Evolutionary conservation across 2,797 vertebrate genomes (phyloP), one percentile per base, ranked within the genome.

Genomic region (Florisuga fusca): DNA sequence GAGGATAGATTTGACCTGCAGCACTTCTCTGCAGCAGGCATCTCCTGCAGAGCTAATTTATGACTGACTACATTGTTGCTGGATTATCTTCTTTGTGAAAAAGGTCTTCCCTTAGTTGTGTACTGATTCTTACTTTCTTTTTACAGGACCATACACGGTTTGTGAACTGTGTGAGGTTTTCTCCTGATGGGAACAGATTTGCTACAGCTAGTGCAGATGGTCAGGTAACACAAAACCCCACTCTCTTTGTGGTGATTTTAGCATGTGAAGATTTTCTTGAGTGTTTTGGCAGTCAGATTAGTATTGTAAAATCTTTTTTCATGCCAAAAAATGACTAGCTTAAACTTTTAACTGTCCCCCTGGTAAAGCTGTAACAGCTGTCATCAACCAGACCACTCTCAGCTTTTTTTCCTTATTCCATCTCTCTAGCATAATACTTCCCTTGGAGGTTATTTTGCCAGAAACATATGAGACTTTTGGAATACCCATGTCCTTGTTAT

Each of bases 101-200:
- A 2, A 0, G 2, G 2, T 64, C 27, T 73, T 4, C n/a, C 80
- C 19, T 63, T 68, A 15, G 12, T 73, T 63, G 16, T 69, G 36
- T 86, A 29, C 69, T 90, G 17, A 90, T 69, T 83, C 15, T 76
- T 74, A 6, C 2, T 66, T 51, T 36, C 84, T 51, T 82, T 73
- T 29, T 58, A 0, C 86, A 99, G 99, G 98, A 98, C 82, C 99
- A 99, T 95, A 96, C 85, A 90, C 98, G 98, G 36, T 99, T 99
- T 93, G 99, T 99, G 90, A 99, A 99, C 97, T 99, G 98, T 41
- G 98, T 99, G 46, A 98, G 98, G 6, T 99, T 99, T 97, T 99
- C 99, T 95, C 99, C 99, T 5, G 98, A 99, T 77, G 99, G 99
- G 82, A 98, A 95, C 95, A 98, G 95, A 18, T 98, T 99, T 82